These are phyloP conservation scores for Cephus pygmeus DNA, from an alignment of 2,888 invertebrate species.

Conservation along the genomic window DNA sequence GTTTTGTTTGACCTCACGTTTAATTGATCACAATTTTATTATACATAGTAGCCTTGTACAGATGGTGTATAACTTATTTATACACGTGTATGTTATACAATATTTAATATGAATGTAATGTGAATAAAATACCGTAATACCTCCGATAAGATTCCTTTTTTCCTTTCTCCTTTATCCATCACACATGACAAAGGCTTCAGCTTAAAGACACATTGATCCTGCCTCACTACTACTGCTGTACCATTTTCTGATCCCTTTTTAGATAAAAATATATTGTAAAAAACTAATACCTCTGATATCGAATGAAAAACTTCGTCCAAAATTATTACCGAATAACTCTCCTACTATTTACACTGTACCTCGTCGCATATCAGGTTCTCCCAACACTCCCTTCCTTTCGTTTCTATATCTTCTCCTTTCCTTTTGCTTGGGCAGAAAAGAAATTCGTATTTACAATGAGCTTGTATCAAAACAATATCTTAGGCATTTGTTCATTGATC, in stretches of 20 bases:
- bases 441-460: background rate
- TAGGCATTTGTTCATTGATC: background rate
- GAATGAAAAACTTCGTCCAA: conserved; percentile 12
- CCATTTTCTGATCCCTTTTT: conserved; percentile 10
- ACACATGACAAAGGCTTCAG: conserved; percentile 29
- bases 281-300: conserved; percentile 25
- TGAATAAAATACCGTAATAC: conserved; percentile 53
- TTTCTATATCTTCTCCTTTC: background rate
- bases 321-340: conserved; percentile 2
- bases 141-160: conserved; percentile 31
- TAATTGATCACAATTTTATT: conserved; percentile 24
- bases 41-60: conserved; percentile 44
- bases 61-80: conserved; percentile 49
- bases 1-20: conserved; percentile 13
- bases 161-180: conserved; percentile 13
- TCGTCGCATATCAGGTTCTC: conserved; percentile 11
- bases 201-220: conserved; percentile 14
- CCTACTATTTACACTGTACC: conserved; percentile 13
- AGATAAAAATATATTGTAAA: conserved; percentile 34
- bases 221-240: background rate
- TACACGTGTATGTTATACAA: conserved; percentile 47
- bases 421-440: conserved; percentile 3
- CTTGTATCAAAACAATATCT: background rate
- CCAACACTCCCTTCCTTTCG: background rate
- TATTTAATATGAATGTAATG: conserved; percentile 51